Evolutionary conservation across 2,113 vertebrate genomes (phyloP), one percentile per base, ranked within the genome.

Genomic region (Jaculus jaculus): DNA sequence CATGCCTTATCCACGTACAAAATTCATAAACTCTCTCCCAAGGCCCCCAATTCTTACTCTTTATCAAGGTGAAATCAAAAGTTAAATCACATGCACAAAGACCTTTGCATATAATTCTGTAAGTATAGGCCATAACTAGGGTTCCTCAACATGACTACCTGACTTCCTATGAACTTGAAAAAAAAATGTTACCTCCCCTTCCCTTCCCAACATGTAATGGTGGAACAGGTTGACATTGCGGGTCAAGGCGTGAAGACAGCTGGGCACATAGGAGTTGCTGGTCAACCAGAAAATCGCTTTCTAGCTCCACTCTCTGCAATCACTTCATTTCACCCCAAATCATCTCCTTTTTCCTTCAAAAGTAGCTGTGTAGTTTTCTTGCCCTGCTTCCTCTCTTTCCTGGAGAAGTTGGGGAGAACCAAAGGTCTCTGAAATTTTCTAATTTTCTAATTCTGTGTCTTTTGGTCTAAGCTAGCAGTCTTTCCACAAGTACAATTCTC

Each of bases 401-500:
- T n/a, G 3, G 2, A 58, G 51, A 87, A 68, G 18, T 73, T 34
- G 68, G 54, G n/a, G 6, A 37, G 7, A 63, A 80, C 7, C 61
- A 54, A 69, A 58, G 4, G 11, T 86, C 42, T 92, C 42, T 87
- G n/a, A n/a, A n/a, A n/a, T n/a, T n/a, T n/a, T n/a, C n/a, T n/a
- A 17, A 42, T 85, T 90, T 88, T 65, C 4, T 71, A 42, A 71
- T 24, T 77, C 20, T 65, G 18, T 88, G 11, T 26, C 34, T 87
- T 92, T 77, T 23, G 1, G 30, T 26, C 17, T 77, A 74, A 66
- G 28, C 39, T 61, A 28, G 32, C 24, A 63, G 26, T 71, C 26
- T 61, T 88, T 84, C 37, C 65, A 32, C 15, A 91, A 77, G 88
- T 60, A 78, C 58, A 79, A 26, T 83, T 84, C 79, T 75, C 60